phyloP scores from a whole-genome alignment of 2,888 invertebrate genomes.

The Matsumyia berberina region DNA sequence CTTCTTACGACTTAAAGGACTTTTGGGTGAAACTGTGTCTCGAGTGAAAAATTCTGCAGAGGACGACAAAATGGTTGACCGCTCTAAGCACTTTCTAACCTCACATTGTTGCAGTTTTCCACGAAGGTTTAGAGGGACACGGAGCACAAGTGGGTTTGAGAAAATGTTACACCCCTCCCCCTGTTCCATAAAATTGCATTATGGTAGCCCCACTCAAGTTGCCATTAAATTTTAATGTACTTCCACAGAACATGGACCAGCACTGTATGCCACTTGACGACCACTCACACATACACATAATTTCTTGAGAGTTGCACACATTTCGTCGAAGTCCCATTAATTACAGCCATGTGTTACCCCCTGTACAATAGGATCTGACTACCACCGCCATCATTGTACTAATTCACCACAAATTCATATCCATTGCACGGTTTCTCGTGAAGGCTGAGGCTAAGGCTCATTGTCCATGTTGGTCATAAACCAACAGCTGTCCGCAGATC shows the following conservation, averaged over 20 bases:
- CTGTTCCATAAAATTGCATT: neutral
- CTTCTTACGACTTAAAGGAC: too few species aligned
- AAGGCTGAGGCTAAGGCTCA: constrained; percentile 20
- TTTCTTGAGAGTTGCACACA: constrained; percentile 1
- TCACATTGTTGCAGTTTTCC: too few species aligned
- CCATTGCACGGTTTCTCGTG: constrained; percentile 17
- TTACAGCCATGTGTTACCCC: constrained; percentile 26
- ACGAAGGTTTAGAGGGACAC: too few species aligned
- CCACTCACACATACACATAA: too few species aligned
- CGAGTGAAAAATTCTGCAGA: too few species aligned
- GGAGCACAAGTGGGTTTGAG: too few species aligned
- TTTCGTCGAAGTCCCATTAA: constrained; percentile 18
- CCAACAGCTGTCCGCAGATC: constrained; percentile 58
- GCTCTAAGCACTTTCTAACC: too few species aligned
- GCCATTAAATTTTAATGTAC: constrained; percentile 18
- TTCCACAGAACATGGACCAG: constrained; percentile 21
- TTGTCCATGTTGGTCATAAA: constrained; percentile 56
- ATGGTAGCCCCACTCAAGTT: constrained; percentile 12
- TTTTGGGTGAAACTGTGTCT: too few species aligned
- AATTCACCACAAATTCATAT: constrained; percentile 20
- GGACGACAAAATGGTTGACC: too few species aligned
- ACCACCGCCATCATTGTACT: neutral
- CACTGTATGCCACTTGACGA: neutral
- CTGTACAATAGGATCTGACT: neutral
- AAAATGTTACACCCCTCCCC: neutral